phyloP scores from a whole-genome alignment of 2,797 vertebrate species.

The Myoxocephalus aenaeus region DNA sequence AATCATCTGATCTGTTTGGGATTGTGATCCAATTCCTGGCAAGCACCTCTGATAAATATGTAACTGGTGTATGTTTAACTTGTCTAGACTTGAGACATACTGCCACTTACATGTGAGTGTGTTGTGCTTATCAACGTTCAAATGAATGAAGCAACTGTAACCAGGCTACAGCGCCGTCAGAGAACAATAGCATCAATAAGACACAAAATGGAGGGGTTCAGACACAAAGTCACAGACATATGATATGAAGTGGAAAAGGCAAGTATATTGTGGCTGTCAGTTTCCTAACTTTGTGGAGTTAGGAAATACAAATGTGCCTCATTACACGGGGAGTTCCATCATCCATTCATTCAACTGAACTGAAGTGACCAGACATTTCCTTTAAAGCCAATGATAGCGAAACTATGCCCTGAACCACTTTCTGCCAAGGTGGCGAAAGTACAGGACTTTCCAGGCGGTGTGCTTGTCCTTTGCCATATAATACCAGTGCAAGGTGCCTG shows the following conservation, averaged over 20 bases:
- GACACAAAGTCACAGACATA: not conserved
- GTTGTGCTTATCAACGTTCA: not conserved
- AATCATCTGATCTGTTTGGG: not conserved
- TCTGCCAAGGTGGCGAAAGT: not conserved
- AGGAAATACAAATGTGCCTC: not conserved
- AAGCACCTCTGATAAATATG: not conserved
- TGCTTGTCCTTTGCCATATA: not conserved
- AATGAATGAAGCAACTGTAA: constrained; percentile 4
- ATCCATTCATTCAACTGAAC: not conserved
- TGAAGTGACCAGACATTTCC: not conserved
- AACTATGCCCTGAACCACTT: not conserved
- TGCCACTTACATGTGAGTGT: not conserved
- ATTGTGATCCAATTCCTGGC: not conserved
- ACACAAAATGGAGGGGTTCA: not conserved
- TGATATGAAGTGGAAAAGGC: constrained; percentile 13
- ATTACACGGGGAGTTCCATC: not conserved
- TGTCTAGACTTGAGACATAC: constrained; percentile 23
- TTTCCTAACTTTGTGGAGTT: not conserved
- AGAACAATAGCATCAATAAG: constrained; percentile 7
- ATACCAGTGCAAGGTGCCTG: not conserved
- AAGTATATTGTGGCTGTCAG: not conserved
- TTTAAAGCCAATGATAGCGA: not conserved
- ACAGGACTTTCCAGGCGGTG: not conserved
- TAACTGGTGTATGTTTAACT: not conserved
- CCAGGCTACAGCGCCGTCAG: constrained; percentile 2